phyloP scores from a whole-genome alignment of 1,140 invertebrate genomes.

The Physella acuta region DNA sequence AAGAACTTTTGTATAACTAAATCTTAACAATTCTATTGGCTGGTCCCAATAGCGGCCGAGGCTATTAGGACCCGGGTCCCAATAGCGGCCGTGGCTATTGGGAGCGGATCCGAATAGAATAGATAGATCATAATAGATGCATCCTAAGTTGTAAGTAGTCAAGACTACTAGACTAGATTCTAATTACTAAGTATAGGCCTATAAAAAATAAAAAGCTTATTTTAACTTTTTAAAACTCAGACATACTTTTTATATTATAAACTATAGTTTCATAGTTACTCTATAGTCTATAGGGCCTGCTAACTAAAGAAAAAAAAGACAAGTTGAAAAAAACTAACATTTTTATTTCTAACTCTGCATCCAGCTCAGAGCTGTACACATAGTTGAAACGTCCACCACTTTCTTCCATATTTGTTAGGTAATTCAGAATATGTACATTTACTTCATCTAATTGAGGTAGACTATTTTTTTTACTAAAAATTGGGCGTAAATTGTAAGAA shows the following conservation, averaged over 20 bases:
- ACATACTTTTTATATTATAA: not conserved
- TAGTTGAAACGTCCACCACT: constrained; percentile 54
- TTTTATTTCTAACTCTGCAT: constrained; percentile 86
- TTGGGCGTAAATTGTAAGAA: not conserved
- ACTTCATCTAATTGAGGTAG: not conserved
- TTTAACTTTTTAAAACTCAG: not conserved
- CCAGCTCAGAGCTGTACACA: constrained; percentile 88
- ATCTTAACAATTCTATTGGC: no score
- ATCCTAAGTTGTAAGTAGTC: no score
- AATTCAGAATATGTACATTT: not conserved
- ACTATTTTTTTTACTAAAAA: not conserved
- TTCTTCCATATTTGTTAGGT: constrained; percentile 24
- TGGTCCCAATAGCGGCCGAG: no score
- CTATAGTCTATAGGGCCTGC: no score
- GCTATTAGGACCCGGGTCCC: no score
- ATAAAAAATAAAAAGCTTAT: no score
- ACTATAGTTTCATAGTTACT: not conserved
- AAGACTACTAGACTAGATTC: not conserved
- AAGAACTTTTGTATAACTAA: no score
- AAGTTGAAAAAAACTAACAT: constrained; percentile 70
- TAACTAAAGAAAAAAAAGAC: not conserved
- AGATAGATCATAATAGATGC: no score
- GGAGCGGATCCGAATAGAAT: no score
- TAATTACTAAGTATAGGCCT: not conserved
- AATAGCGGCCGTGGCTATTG: no score